Percentiles rank a stretch among this genome's conserved stretches.
phyloP scores from a whole-genome alignment of 2,888 invertebrate genomes.

The Eristalinus aeneus region DNA sequence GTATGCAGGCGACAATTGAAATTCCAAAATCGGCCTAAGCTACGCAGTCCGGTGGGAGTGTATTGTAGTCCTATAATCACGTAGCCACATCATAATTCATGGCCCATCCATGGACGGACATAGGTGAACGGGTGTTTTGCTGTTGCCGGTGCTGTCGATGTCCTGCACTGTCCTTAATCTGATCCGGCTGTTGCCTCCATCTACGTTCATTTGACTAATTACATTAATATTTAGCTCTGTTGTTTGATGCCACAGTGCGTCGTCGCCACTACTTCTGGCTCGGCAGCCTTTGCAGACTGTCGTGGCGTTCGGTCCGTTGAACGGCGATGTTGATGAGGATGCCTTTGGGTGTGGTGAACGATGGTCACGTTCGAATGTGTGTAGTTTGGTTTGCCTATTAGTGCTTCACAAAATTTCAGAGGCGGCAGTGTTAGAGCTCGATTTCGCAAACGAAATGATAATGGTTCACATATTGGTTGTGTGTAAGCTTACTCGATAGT shows the following conservation, averaged over 20 bases:
- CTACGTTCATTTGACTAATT: slow-evolving; percentile 42
- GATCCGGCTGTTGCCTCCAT: slow-evolving; percentile 18
- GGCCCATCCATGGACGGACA: slow-evolving; percentile 18
- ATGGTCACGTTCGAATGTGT: slow-evolving; percentile 32
- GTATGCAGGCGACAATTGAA: slow-evolving; percentile 25
- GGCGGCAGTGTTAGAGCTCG: neutral
- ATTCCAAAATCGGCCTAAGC: slow-evolving; percentile 16
- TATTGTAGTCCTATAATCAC: slow-evolving; percentile 20
- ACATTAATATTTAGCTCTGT: slow-evolving; percentile 37
- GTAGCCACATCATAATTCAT: slow-evolving; percentile 44
- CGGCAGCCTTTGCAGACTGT: neutral
- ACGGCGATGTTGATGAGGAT: slow-evolving; percentile 16
- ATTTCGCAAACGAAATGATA: neutral
- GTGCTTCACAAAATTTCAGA: slow-evolving; percentile 5
- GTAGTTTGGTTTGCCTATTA: neutral
- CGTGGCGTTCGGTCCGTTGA: neutral
- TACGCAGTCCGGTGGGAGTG: neutral
- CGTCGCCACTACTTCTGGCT: neutral
- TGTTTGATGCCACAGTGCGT: slow-evolving; percentile 5
- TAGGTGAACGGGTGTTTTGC: slow-evolving; percentile 18
- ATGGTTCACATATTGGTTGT: neutral
- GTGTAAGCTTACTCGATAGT: neutral
- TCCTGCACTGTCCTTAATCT: slow-evolving; percentile 38
- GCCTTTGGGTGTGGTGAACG: neutral
- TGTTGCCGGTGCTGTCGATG: slow-evolving; percentile 27